phyloP scores from a whole-genome alignment of 2,797 vertebrate species.

The Phoeniculus purpureus region DNA sequence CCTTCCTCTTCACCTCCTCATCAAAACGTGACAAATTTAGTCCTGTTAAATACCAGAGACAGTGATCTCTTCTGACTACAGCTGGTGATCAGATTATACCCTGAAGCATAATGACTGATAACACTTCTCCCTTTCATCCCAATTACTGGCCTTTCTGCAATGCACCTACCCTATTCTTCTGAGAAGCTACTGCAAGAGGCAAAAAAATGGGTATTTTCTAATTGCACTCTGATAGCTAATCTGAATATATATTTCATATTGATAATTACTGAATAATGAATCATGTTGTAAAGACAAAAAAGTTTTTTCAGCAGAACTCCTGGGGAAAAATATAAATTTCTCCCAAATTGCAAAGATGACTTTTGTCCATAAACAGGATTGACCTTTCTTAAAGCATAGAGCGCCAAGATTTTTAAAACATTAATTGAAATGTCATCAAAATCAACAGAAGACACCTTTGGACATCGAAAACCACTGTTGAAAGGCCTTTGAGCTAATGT shows the following conservation, averaged over 20 bases:
- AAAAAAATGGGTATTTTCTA: neutral
- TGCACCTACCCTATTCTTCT: neutral
- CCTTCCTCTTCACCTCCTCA: conserved; percentile 43
- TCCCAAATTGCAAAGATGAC: neutral
- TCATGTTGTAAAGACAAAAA: neutral
- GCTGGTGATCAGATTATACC: conserved; percentile 71
- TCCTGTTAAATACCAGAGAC: conserved; percentile 47
- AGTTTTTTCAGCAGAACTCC: neutral
- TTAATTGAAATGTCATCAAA: neutral
- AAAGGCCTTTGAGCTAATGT: neutral
- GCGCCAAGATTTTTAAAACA: neutral
- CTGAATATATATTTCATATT: neutral
- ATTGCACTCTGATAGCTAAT: neutral
- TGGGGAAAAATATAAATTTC: neutral
- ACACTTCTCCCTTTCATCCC: conserved; percentile 55
- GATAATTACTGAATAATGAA: neutral
- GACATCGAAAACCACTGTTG: neutral
- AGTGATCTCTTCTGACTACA: conserved; percentile 67
- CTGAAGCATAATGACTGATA: conserved; percentile 62
- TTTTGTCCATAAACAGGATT: neutral
- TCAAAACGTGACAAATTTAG: conserved; percentile 63
- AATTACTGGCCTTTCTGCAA: conserved; percentile 30
- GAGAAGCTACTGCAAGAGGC: neutral
- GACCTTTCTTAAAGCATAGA: neutral
- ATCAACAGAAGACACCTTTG: neutral